These are phyloP conservation scores for Scaptomyza pallida DNA, from an alignment of 1,140 invertebrate species.

Conservation along the genomic window DNA sequence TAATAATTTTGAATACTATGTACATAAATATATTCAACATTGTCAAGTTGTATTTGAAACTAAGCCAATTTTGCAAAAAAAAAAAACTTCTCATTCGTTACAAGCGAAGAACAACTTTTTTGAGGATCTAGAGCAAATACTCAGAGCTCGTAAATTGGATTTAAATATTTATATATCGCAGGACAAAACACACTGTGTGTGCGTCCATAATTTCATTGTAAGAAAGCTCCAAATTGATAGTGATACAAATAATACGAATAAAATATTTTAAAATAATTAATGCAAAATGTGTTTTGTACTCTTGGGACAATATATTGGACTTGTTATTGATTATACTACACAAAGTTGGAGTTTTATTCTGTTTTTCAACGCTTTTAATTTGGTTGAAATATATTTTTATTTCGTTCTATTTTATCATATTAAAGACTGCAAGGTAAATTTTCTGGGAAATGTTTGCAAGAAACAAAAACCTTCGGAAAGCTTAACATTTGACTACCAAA, in stretches of 20 bases:
- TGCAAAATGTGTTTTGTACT: not conserved
- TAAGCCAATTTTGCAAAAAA: conserved; percentile 37
- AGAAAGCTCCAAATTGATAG: conserved; percentile 24
- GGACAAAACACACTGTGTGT: conserved; percentile 5
- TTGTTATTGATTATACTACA: too few species aligned
- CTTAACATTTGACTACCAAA: too few species aligned
- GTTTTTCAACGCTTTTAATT: too few species aligned
- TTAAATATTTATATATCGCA: conserved; percentile 36
- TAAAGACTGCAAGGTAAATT: too few species aligned
- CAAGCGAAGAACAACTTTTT: conserved; percentile 10
- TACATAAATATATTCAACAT: conserved; percentile 11
- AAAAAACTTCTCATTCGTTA: conserved; percentile 34
- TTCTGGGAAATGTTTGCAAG: too few species aligned
- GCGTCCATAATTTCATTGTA: conserved; percentile 23
- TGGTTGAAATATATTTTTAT: too few species aligned
- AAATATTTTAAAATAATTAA: conserved; percentile 36
- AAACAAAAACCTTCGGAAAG: too few species aligned
- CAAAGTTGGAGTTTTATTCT: too few species aligned
- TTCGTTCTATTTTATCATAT: too few species aligned
- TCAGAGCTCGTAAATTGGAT: conserved; percentile 25
- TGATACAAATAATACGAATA: conserved; percentile 41
- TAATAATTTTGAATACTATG: not conserved
- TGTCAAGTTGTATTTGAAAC: conserved; percentile 42
- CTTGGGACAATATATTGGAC: too few species aligned
- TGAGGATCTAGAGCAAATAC: not conserved